Evolutionary conservation across 2,797 vertebrate genomes (phyloP).

Genomic region (Eulemur albifrons): DNA sequence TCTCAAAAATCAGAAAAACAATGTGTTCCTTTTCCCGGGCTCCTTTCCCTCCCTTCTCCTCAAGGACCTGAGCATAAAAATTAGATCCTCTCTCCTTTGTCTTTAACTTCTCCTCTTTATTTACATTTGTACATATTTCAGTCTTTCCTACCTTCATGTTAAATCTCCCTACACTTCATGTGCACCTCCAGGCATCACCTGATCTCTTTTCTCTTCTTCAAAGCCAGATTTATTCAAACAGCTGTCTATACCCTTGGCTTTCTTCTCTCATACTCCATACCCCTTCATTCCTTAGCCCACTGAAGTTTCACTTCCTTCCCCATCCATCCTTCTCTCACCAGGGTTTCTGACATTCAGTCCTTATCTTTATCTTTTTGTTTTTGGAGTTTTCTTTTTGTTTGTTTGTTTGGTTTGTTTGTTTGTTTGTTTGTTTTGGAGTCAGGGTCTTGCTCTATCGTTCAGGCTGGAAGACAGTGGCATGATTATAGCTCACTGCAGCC

Average conservation of each 20-base stretch:
- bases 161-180: background rate
- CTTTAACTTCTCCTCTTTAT: background rate
- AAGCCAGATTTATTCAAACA: background rate
- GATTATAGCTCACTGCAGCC: background rate
- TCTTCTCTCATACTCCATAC: background rate
- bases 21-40: background rate
- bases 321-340: background rate
- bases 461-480: background rate
- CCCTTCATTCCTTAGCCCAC: background rate
- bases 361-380: background rate
- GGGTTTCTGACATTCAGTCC: background rate
- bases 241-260: too few relatives aligned
- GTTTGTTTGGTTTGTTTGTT: background rate
- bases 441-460: background rate
- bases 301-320: background rate
- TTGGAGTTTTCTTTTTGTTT: background rate
- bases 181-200: background rate
- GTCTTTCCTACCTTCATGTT: background rate
- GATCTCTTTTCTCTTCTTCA: background rate
- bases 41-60: background rate
- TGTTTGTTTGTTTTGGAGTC: background rate
- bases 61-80: background rate
- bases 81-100: background rate
- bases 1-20: background rate
- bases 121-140: background rate